A percentile compares a stretch with the other conserved stretches of the same genome.
phyloP scores from a whole-genome alignment of 1,140 invertebrate genomes.

The Lucilia sericata region DNA sequence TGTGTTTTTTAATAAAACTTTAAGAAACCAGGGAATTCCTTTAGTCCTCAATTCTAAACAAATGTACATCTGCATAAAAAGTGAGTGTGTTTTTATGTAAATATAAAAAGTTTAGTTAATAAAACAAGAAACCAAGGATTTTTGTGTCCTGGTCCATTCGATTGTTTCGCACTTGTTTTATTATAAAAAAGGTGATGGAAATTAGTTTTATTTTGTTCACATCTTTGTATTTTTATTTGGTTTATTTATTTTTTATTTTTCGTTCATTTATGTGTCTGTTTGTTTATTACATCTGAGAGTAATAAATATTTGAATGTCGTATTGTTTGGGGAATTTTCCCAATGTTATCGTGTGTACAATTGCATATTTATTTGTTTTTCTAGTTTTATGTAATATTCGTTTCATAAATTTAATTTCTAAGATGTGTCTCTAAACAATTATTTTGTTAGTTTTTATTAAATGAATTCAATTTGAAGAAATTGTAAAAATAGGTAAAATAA shows the following conservation, averaged over 20 bases:
- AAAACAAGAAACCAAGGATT: neutral
- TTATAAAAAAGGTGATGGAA: slow-evolving; percentile 27
- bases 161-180: neutral
- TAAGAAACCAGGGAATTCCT: slow-evolving; percentile 15
- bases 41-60: too few relatives aligned
- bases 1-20: slow-evolving; percentile 27
- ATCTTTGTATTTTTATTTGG: neutral
- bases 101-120: neutral
- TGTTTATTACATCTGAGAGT: neutral
- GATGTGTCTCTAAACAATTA: neutral
- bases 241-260: neutral
- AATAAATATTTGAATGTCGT: slow-evolving; percentile 12
- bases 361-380: neutral
- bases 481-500: too few relatives aligned
- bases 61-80: too few relatives aligned
- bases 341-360: neutral
- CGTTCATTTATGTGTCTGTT: neutral
- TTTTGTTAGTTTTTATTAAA: neutral
- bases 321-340: neutral
- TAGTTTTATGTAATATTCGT: neutral
- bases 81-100: neutral
- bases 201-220: slow-evolving; percentile 31
- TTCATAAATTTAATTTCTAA: neutral
- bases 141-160: neutral
- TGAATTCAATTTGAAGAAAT: too few relatives aligned